Percentiles rank a stretch among this genome's conserved stretches.
Conservation (phyloP, 2,113 vertebrate genomes). For the Laticauda colubrina region DNA sequence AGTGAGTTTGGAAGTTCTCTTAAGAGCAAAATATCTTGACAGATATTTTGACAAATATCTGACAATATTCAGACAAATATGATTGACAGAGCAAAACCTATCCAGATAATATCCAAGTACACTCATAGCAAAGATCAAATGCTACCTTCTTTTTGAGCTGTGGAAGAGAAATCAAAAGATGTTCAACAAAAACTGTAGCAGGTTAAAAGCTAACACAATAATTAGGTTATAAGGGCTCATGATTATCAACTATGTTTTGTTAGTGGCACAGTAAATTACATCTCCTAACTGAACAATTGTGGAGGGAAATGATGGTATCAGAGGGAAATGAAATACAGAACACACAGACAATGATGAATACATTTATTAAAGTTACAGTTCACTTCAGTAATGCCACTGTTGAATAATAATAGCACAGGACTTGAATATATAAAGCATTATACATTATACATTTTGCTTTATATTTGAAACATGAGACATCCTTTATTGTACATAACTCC, state of each 20-base stretch:
- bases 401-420: not conserved
- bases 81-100: not conserved
- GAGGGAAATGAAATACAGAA: not conserved
- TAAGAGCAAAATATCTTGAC: not conserved
- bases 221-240: not conserved
- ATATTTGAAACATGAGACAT: not conserved
- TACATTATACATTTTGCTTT: not conserved
- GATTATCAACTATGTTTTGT: not conserved
- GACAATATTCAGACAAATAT: too few species aligned
- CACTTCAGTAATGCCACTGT: not conserved
- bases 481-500: not conserved
- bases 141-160: not conserved
- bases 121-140: not conserved
- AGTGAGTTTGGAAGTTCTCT: not conserved
- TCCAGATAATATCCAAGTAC: not conserved
- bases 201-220: not conserved
- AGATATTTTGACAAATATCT: too few species aligned
- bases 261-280: not conserved
- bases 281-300: not conserved
- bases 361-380: not conserved
- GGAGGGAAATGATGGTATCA: not conserved
- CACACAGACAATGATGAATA: not conserved
- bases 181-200: not conserved
- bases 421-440: not conserved
- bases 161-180: not conserved